phyloP scores from a whole-genome alignment of 2,888 invertebrate genomes.

The Camptogramma bilineatum region DNA sequence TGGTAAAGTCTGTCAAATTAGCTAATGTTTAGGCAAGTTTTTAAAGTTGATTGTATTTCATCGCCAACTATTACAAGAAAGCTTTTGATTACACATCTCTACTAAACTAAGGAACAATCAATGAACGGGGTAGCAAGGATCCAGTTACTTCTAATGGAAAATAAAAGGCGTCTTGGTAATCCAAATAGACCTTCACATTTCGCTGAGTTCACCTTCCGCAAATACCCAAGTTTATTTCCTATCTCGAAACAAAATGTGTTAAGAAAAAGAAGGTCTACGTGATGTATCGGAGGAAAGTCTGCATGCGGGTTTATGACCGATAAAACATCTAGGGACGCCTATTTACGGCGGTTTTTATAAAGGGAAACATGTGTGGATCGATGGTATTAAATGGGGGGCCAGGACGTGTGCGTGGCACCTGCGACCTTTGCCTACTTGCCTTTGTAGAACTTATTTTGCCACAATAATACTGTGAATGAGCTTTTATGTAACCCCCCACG shows the following conservation, averaged over 20 bases:
- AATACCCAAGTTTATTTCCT: slow-evolving; percentile 45
- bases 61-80: no score
- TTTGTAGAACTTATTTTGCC: slow-evolving; percentile 36
- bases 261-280: slow-evolving; percentile 56
- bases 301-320: slow-evolving; percentile 77
- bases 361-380: slow-evolving; percentile 60
- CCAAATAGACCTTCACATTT: slow-evolving; percentile 25
- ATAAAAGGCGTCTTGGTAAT: slow-evolving; percentile 3
- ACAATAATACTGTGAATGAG: slow-evolving; percentile 16
- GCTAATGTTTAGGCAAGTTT: neutral
- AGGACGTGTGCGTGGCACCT: slow-evolving; percentile 61
- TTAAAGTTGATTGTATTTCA: neutral
- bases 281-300: slow-evolving; percentile 70
- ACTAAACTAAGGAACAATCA: neutral
- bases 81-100: neutral
- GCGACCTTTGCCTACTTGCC: slow-evolving; percentile 41
- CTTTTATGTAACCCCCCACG: neutral
- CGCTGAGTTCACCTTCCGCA: slow-evolving; percentile 26
- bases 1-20: neutral
- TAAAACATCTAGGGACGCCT: slow-evolving; percentile 76
- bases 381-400: slow-evolving; percentile 67
- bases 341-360: slow-evolving; percentile 75
- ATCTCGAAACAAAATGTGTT: slow-evolving; percentile 44
- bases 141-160: slow-evolving; percentile 3
- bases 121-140: slow-evolving; percentile 4